Evolutionary conservation across 2,797 vertebrate species (phyloP).

Genomic region (Ctenochaetus hawaiiensis): DNA sequence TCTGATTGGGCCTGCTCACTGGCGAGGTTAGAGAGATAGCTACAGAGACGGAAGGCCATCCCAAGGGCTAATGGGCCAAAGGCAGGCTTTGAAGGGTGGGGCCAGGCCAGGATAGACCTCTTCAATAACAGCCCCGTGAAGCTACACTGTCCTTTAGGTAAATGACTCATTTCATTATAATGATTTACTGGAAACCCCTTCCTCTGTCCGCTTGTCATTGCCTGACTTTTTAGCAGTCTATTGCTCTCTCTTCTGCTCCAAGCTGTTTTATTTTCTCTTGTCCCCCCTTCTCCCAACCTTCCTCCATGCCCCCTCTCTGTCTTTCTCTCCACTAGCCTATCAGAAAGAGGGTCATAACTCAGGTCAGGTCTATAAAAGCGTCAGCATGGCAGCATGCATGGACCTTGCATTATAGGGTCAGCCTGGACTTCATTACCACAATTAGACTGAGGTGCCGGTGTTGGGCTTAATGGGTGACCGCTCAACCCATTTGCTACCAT

Average conservation of each 20-base stretch:
- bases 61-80: slow-evolving; percentile 61
- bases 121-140: slow-evolving; percentile 49
- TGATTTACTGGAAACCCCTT: slow-evolving; percentile 74
- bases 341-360: slow-evolving; percentile 72
- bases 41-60: slow-evolving; percentile 49
- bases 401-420: slow-evolving; percentile 74
- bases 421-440: slow-evolving; percentile 78
- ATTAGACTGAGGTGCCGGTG: slow-evolving; percentile 68
- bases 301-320: slow-evolving; percentile 26
- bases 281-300: neutral
- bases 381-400: slow-evolving; percentile 60
- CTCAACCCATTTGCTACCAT: slow-evolving; percentile 60
- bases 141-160: slow-evolving; percentile 67
- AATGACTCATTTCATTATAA: slow-evolving; percentile 79
- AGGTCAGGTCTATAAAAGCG: slow-evolving; percentile 77
- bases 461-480: slow-evolving; percentile 65
- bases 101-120: slow-evolving; percentile 26
- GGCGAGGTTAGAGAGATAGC: slow-evolving; percentile 60
- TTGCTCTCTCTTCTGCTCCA: slow-evolving; percentile 36
- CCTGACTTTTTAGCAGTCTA: slow-evolving; percentile 60
- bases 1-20: slow-evolving; percentile 73
- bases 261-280: slow-evolving; percentile 46
- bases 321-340: slow-evolving; percentile 44
- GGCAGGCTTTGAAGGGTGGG: slow-evolving; percentile 57
- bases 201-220: slow-evolving; percentile 50